Evolutionary conservation across 1,140 invertebrate genomes (phyloP), one percentile per base, ranked within the genome.

Genomic region (Musca domestica): DNA sequence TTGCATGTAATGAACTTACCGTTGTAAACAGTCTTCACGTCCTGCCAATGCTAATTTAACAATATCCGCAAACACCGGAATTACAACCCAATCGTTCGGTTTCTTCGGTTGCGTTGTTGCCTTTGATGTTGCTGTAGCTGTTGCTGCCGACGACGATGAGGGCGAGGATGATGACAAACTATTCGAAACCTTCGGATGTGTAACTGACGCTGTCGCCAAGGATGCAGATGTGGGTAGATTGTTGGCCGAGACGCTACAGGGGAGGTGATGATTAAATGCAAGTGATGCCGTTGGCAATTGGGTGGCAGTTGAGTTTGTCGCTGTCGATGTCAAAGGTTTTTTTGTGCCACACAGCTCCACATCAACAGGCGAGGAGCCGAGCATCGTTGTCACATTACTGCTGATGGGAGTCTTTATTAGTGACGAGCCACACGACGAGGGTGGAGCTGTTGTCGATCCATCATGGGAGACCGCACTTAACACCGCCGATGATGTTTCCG

Each of bases 41-140:
- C 76, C 77, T 66, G 68, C 71, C 70, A 79, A 30, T 58, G 80
- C 80, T 73, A 81, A 75, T 75, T 80, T 80, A 72, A 81, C 78
- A 74, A 81, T 81, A 75, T 81, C 80, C 72, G 75, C 74, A 78
- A 81, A 81, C 69, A 81, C 79, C 51, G 80, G 79, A 73, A 81
- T 78, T 71, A 78, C 80, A 72, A 81, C 78, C 77, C 80, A 81
- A 74, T 81, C 78, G 72, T 80, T 79, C 58, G 76, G 73, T 70
- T 80, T 77, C 30, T 65, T 71, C 22, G 67, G 23, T 48, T 27
- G 20, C 20, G 67, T 2, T 9, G 47, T n/a, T 30, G 66, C 15
- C 48, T 47, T 54, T 30, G 68, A 34, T 64, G 64, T 56, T 34
- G 66, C 52, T 70, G 70, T 25, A 66, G 69, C 27, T 20, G 51